These are phyloP conservation scores for Seriola quinqueradiata DNA, from an alignment of 2,113 vertebrate genomes.

Conservation along the genomic window DNA sequence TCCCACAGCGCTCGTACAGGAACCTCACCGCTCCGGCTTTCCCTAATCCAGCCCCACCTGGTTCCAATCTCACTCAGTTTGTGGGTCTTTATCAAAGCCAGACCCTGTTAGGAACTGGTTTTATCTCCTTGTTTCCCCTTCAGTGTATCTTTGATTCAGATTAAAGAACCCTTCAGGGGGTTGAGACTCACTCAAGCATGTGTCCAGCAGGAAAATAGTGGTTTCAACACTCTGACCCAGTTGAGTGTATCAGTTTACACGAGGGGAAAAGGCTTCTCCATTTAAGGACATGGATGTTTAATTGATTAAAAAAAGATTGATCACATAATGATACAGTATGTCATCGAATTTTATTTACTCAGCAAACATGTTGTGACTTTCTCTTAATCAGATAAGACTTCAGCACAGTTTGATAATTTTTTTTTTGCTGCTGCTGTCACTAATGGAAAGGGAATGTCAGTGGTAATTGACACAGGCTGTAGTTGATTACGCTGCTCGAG, in stretches of 20 bases:
- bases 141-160: slow-evolving; percentile 67
- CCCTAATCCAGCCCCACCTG: slow-evolving; percentile 68
- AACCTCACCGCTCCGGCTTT: slow-evolving; percentile 11
- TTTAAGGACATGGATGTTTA: not conserved
- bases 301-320: slow-evolving; percentile 8
- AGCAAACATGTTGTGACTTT: slow-evolving; percentile 5
- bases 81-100: slow-evolving; percentile 76
- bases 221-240: slow-evolving; percentile 53
- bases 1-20: slow-evolving; percentile 31
- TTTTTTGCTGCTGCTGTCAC: slow-evolving; percentile 27
- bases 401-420: not conserved
- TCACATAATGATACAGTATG: slow-evolving; percentile 6
- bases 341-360: slow-evolving; percentile 40
- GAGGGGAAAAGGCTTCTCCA: not conserved
- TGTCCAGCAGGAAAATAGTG: slow-evolving; percentile 35
- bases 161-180: slow-evolving; percentile 53
- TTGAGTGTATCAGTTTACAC: slow-evolving; percentile 24
- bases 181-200: slow-evolving; percentile 22
- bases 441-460: slow-evolving; percentile 47
- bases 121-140: slow-evolving; percentile 71
- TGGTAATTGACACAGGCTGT: slow-evolving; percentile 64
- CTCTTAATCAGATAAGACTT: slow-evolving; percentile 36
- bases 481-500: slow-evolving; percentile 63
- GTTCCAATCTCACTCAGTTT: slow-evolving; percentile 70
- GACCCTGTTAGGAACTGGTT: slow-evolving; percentile 66